Evolutionary conservation across 2,113 vertebrate species (phyloP).

Genomic region (Dicentrarchus labrax): DNA sequence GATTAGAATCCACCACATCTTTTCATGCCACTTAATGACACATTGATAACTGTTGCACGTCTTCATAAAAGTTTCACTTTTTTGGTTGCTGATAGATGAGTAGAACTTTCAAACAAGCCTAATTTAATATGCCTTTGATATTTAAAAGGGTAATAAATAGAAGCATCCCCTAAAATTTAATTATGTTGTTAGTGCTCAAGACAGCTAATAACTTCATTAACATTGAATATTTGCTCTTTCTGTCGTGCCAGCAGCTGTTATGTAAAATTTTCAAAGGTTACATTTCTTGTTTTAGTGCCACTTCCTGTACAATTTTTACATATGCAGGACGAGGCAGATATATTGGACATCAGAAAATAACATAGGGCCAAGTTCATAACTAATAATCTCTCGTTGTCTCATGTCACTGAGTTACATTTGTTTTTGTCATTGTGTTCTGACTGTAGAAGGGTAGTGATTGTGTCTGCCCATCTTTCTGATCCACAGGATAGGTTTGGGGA

Average conservation of each 20-base stretch:
- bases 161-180: conserved; percentile 13
- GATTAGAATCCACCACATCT: background rate
- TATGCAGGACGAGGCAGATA: background rate
- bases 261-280: background rate
- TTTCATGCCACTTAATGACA: background rate
- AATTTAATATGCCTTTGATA: conserved; percentile 25
- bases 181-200: background rate
- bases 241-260: background rate
- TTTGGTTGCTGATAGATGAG: background rate
- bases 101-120: background rate
- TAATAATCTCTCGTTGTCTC: background rate
- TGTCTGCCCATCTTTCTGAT: background rate
- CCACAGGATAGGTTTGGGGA: background rate
- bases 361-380: background rate
- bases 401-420: conserved; percentile 1
- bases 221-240: conserved; percentile 8
- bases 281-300: background rate
- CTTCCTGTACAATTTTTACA: background rate
- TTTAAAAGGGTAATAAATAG: conserved; percentile 31
- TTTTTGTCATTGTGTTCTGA: background rate
- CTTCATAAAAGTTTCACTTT: background rate
- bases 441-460: conserved; percentile 5
- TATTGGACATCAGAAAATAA: background rate
- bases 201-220: conserved; percentile 24
- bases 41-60: background rate